These are phyloP conservation scores for Simalia tracyae DNA, from an alignment of 2,797 vertebrate species.

Conservation along the genomic window DNA sequence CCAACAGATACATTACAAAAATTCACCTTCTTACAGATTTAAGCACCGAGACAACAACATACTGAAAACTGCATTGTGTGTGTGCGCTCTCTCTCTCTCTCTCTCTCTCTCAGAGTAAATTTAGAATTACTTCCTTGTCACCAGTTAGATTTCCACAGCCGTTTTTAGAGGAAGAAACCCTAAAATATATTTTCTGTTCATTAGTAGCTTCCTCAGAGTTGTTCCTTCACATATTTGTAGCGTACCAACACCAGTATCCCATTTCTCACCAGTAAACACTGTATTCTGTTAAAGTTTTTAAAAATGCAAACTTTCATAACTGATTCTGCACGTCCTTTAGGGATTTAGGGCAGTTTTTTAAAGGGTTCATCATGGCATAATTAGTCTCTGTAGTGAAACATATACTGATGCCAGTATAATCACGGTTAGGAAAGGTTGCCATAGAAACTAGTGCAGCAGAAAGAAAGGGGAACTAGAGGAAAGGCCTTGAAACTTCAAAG, in stretches of 20 bases:
- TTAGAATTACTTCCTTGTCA: not conserved
- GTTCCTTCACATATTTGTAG: not conserved
- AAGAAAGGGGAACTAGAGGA: conserved; percentile 60
- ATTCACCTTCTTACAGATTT: not conserved
- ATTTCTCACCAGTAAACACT: not conserved
- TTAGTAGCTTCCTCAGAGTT: not conserved
- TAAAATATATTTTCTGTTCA: conserved; percentile 10
- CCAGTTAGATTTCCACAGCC: not conserved
- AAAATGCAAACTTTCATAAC: conserved; percentile 22
- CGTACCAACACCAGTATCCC: not conserved
- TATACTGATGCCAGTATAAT: conserved; percentile 63
- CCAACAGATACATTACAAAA: not conserved
- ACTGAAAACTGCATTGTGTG: not conserved
- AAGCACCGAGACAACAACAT: not conserved
- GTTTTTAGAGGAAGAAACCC: not conserved
- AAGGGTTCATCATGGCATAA: conserved; percentile 36
- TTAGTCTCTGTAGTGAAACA: conserved; percentile 29
- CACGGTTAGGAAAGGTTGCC: conserved; percentile 61
- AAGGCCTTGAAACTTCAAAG: conserved; percentile 45
- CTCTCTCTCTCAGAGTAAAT: not conserved
- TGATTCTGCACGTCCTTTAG: conserved; percentile 29
- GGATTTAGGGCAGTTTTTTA: conserved; percentile 44
- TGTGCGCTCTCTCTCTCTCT: not conserved
- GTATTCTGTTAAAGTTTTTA: conserved; percentile 14
- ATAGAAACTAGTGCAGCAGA: conserved; percentile 68